Evolutionary conservation across 2,888 invertebrate genomes (phyloP).

Genomic region (Tipula helvola): DNA sequence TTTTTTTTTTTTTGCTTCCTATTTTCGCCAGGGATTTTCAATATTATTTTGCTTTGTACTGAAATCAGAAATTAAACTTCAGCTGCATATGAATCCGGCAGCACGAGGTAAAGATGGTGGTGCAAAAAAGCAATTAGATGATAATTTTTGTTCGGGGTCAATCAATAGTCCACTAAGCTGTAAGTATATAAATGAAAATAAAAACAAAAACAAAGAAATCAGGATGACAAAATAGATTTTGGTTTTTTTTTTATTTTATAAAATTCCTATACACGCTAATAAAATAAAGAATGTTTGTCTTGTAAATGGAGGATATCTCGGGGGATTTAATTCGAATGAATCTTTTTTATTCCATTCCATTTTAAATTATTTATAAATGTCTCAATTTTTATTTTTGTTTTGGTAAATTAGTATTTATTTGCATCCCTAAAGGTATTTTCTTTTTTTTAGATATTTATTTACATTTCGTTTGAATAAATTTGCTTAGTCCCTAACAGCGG

Average conservation of each 20-base stretch:
- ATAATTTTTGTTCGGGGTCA: slow-evolving; percentile 32
- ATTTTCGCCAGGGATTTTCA: slow-evolving; percentile 28
- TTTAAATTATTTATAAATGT: background rate
- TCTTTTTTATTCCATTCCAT: background rate
- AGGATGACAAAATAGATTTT: background rate
- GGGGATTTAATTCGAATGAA: background rate
- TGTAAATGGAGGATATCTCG: background rate
- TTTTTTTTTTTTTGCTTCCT: too few species aligned
- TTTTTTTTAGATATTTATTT: background rate
- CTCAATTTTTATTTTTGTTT: slow-evolving; percentile 5
- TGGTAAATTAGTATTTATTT: slow-evolving; percentile 8
- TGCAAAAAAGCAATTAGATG: slow-evolving; percentile 31
- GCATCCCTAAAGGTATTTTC: background rate
- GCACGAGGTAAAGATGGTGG: slow-evolving; percentile 23
- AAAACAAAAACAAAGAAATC: background rate
- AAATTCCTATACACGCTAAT: background rate
- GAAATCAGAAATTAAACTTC: slow-evolving; percentile 28
- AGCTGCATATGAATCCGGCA: slow-evolving; percentile 22
- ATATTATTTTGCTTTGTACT: slow-evolving; percentile 34
- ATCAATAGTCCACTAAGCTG: slow-evolving; percentile 34
- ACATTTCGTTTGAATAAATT: too few species aligned
- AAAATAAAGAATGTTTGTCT: background rate
- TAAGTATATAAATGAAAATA: slow-evolving; percentile 22
- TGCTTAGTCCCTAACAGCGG: too few species aligned
- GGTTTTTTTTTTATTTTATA: background rate